Conservation (phyloP, 2,113 vertebrate genomes). For the Piaya cayana region DNA sequence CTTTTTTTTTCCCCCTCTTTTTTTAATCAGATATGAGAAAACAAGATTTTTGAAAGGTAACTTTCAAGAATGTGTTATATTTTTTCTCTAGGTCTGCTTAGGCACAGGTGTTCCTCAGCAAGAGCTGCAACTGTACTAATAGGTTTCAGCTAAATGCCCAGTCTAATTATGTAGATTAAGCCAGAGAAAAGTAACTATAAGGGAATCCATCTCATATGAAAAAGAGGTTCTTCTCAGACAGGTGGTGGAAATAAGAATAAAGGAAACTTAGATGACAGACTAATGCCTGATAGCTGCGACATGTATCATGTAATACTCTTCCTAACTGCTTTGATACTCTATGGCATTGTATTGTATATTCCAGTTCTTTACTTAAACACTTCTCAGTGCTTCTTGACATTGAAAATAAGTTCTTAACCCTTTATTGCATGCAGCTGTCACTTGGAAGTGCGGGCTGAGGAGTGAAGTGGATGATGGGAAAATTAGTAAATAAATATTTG, state of each 20-base stretch:
- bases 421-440: neutral
- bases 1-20: neutral
- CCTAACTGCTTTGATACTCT: neutral
- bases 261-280: neutral
- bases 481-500: neutral
- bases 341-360: neutral
- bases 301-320: neutral
- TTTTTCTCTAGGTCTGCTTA: neutral
- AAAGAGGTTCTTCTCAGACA: neutral
- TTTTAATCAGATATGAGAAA: neutral
- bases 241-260: neutral
- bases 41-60: neutral
- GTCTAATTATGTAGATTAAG: neutral
- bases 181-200: neutral
- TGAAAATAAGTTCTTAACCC: neutral
- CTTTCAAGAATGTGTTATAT: neutral
- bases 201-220: neutral
- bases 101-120: neutral
- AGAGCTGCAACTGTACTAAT: rapidly evolving
- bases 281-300: neutral
- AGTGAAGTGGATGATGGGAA: neutral
- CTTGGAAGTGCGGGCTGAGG: neutral
- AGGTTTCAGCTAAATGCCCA: neutral
- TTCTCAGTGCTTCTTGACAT: neutral
- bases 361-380: neutral